A percentile compares a stretch with the other conserved stretches of the same genome.
Evolutionary conservation across 1,140 invertebrate species (phyloP).

Genomic region (Lepidurus apus): DNA sequence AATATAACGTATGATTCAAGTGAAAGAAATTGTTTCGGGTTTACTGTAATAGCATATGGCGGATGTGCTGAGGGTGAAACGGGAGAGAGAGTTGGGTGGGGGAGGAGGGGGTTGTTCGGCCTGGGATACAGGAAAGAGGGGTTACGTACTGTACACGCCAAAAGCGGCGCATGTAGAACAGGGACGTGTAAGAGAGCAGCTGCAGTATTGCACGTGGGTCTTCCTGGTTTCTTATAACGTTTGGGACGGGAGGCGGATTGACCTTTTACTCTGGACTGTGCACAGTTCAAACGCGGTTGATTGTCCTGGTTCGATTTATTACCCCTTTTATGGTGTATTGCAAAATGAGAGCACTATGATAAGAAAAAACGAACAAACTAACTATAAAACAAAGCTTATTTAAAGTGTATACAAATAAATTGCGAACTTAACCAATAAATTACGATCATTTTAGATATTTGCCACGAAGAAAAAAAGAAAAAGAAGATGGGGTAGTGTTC

Average conservation of each 20-base stretch:
- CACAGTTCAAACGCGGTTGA: background rate
- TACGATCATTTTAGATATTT: no score
- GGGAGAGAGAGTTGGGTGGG: background rate
- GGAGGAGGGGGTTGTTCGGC: background rate
- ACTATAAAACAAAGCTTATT: no score
- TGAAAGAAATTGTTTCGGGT: background rate
- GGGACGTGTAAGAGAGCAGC: background rate
- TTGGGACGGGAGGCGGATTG: background rate
- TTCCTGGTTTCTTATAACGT: background rate
- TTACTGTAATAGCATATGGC: background rate
- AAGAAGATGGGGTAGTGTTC: no score
- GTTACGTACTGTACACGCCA: background rate
- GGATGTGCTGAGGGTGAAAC: background rate
- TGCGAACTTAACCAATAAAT: no score
- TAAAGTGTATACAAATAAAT: no score
- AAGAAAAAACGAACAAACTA: no score
- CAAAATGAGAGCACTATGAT: no score
- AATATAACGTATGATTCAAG: background rate
- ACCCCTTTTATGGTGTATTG: background rate
- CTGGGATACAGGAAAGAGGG: background rate
- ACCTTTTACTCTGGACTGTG: background rate
- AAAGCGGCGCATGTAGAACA: background rate
- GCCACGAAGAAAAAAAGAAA: no score
- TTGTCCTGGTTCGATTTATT: background rate
- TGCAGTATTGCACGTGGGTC: background rate